These are phyloP conservation scores for Athripsodes cinereus DNA, from an alignment of 2,888 invertebrate genomes.

Conservation along the genomic window DNA sequence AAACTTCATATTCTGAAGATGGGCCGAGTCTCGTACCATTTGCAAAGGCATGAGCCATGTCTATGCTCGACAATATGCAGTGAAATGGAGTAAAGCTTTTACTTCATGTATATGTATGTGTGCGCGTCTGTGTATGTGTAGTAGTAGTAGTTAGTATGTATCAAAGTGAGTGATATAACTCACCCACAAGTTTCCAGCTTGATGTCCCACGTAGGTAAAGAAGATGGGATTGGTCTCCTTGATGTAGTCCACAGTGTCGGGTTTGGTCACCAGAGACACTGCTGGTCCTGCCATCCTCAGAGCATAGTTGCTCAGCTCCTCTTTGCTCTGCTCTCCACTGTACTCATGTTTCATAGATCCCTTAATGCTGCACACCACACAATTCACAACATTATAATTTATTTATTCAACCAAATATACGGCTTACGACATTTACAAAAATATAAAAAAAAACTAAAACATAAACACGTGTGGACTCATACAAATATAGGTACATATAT, in stretches of 20 bases:
- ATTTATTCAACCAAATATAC: no score
- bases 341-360: constrained; percentile 72
- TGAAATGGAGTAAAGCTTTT: no score
- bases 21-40: no score
- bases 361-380: constrained; percentile 60
- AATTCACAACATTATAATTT: neutral
- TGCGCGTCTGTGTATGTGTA: no score
- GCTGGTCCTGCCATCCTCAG: constrained; percentile 82
- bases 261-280: constrained; percentile 70
- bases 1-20: no score
- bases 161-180: neutral
- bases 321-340: constrained; percentile 79
- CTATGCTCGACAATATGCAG: no score
- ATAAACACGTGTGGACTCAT: no score
- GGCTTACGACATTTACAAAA: no score
- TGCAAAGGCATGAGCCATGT: no score
- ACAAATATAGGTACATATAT: no score
- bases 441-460: no score
- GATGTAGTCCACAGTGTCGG: constrained; percentile 70
- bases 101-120: no score
- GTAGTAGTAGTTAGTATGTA: neutral
- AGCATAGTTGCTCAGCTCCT: constrained; percentile 88
- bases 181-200: constrained; percentile 71
- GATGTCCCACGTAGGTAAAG: constrained; percentile 81
- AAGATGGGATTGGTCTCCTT: constrained; percentile 73